Base-by-base conservation (phyloP, 2,113 vertebrate genomes). In the Oriolus oriolus region DNA sequence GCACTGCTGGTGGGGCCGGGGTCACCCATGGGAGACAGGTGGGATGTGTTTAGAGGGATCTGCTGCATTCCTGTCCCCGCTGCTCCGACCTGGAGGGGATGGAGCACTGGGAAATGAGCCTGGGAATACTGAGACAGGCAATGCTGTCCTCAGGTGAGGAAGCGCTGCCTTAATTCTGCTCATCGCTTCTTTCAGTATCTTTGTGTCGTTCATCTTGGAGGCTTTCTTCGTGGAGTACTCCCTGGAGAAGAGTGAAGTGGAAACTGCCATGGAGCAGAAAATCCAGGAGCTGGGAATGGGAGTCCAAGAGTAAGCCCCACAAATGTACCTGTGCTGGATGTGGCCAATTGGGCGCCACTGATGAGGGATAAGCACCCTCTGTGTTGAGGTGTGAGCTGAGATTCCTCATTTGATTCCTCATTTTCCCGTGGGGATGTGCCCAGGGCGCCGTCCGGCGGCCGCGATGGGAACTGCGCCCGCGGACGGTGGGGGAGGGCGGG, bases 211-310 rank as follows among this genome's bases (percentile, higher is more conserved):
- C 81, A 98, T 99, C 63, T 95, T 99, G 79, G 99, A 99, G 96
- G 99, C 99, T 4, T 99, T 99, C 97, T 99, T 99, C 84, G 98
- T 99, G 93, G 99, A 99, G 59, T 99, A 99, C 81, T 99, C 99
- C 2, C 68, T 99, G 56, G 99, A 98, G 64, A 99, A 99, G 87
- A 98, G 98, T n/a, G 98, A 99, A 90, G 97, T 99, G 24, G 99
- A 99, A 97, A 99, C 98, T 3, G 98, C 99, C 18, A 98, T 99
- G 12, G 99, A 99, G 96, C 99, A 89, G 97, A 99, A 99, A 94
- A 99, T 99, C 27, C 98, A 99, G 94, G 99, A 99, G 78, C 98
- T 99, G 35, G 98, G 98, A 78, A 97, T 99, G 57, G 98, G 98
- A 60, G 96, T 99, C 90, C 98, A 98, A 66, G 98, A 98, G 99